A percentile compares a stretch with the other conserved stretches of the same genome.
These are phyloP conservation scores for Pterocles orientalis DNA, from an alignment of 2,113 vertebrate species.

Conservation along the genomic window DNA sequence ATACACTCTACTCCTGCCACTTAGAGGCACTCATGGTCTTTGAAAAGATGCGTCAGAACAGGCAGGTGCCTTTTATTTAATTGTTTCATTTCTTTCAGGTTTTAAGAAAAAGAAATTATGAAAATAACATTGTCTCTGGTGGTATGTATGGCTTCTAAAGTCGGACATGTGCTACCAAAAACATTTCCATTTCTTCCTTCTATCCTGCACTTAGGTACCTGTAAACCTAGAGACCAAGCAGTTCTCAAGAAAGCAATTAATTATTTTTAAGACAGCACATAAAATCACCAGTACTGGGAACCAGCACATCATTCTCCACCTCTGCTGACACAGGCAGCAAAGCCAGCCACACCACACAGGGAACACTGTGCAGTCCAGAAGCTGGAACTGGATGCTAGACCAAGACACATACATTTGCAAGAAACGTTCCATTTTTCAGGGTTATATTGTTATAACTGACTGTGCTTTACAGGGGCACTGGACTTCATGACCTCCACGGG, in stretches of 20 bases:
- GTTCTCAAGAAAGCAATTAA: background rate
- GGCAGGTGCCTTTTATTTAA: constrained; percentile 40
- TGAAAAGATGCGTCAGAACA: background rate
- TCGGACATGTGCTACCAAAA: constrained; percentile 54
- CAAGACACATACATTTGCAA: background rate
- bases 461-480: background rate
- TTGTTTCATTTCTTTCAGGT: constrained; percentile 10
- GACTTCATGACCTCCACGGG: background rate
- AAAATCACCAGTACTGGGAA: background rate
- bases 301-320: background rate
- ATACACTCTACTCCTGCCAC: background rate
- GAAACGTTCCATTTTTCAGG: background rate
- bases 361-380: background rate
- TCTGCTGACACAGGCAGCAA: background rate
- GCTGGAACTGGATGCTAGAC: background rate
- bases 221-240: background rate
- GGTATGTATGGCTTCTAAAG: constrained; percentile 21
- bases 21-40: constrained; percentile 32
- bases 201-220: background rate
- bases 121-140: constrained; percentile 44
- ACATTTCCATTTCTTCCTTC: background rate
- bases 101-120: constrained; percentile 46
- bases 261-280: background rate
- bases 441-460: background rate
- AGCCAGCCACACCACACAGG: background rate